phyloP scores from a whole-genome alignment of 2,797 vertebrate genomes.

The Phoeniculus purpureus region DNA sequence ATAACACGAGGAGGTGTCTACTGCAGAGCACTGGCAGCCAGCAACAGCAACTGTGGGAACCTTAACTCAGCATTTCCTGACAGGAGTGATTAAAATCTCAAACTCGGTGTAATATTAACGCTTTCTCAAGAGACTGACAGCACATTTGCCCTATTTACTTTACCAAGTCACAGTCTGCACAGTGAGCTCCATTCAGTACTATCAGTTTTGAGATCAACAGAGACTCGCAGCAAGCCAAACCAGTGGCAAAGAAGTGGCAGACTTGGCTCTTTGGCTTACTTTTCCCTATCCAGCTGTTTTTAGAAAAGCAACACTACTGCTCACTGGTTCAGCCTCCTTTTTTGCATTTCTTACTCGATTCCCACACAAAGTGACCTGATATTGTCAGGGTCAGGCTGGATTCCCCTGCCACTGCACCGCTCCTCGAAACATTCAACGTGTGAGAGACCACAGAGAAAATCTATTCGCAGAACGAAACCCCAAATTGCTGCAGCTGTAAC shows the following conservation, averaged over 20 bases:
- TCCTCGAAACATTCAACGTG: background rate
- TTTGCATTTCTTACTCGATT: background rate
- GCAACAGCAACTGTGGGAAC: constrained; percentile 62
- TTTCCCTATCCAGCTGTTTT: background rate
- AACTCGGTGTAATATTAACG: constrained; percentile 61
- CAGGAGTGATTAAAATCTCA: constrained; percentile 71
- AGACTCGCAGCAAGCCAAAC: background rate
- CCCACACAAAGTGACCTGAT: background rate
- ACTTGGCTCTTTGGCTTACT: background rate
- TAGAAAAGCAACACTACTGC: background rate
- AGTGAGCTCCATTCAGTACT: background rate
- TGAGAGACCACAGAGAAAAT: constrained; percentile 15
- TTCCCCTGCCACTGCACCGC: background rate
- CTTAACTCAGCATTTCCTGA: constrained; percentile 73
- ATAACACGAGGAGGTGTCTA: constrained; percentile 29
- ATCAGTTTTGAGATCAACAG: background rate
- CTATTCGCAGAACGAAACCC: background rate
- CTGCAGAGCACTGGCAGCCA: constrained; percentile 45
- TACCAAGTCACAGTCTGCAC: constrained; percentile 9
- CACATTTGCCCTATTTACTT: constrained; percentile 43
- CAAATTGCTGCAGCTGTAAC: background rate
- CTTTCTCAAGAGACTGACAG: constrained; percentile 69
- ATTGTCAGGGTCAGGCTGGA: background rate
- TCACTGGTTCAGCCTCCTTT: background rate
- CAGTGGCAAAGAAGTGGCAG: background rate